phyloP scores from a whole-genome alignment of 2,797 vertebrate genomes.

The Typhlichthys eigenmanni region DNA sequence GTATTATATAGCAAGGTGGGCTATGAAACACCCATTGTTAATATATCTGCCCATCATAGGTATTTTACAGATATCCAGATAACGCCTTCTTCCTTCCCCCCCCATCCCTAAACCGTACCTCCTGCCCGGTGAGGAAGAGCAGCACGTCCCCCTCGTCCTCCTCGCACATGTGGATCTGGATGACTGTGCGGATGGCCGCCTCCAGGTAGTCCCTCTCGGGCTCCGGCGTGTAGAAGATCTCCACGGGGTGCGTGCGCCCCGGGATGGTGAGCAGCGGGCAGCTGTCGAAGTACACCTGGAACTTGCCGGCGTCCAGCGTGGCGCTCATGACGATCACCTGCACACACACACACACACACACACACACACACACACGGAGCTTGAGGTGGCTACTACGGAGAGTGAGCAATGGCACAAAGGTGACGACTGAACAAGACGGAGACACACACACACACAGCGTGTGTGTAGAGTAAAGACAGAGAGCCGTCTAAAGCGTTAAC shows the following conservation, averaged over 20 bases:
- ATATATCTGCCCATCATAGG: no score
- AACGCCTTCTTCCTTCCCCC: no score
- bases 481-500: slow-evolving; percentile 35
- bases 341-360: neutral
- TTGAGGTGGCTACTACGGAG: no score
- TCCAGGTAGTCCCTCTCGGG: slow-evolving; percentile 96
- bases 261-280: slow-evolving; percentile 95
- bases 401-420: no score
- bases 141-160: slow-evolving; percentile 91
- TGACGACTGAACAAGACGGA: neutral
- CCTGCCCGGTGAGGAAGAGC: slow-evolving; percentile 94
- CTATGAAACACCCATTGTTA: no score
- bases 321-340: slow-evolving; percentile 98
- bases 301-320: slow-evolving; percentile 94
- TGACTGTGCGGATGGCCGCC: slow-evolving; percentile 93
- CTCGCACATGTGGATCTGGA: slow-evolving; percentile 97
- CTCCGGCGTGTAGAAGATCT: slow-evolving; percentile 97
- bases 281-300: slow-evolving; percentile 96
- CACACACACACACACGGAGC: no score
- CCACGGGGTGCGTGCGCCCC: slow-evolving; percentile 94
- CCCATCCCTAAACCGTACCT: slow-evolving; percentile 72
- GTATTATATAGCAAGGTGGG: no score
- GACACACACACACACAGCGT: no score
- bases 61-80: no score
- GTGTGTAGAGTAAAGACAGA: neutral